These are phyloP conservation scores for Eristalinus sepulchralis DNA, from an alignment of 2,888 invertebrate species.

Conservation along the genomic window DNA sequence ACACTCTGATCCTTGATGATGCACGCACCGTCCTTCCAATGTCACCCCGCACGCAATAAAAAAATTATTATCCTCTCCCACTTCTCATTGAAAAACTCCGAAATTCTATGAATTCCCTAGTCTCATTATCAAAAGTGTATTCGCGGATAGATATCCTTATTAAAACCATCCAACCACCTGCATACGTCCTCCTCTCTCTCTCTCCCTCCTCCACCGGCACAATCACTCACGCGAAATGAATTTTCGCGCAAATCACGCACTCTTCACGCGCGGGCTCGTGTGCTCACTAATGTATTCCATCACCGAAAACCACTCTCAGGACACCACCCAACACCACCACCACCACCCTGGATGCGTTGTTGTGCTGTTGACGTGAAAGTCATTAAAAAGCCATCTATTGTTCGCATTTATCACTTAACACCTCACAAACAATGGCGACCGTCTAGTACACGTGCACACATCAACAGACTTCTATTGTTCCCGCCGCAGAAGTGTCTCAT, in stretches of 20 bases:
- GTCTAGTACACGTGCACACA: slow-evolving; percentile 12
- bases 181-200: background rate
- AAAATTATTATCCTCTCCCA: background rate
- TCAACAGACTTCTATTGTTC: background rate
- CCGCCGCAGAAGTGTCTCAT: background rate
- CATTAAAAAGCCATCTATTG: slow-evolving; percentile 41
- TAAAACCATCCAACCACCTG: background rate
- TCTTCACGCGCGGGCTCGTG: background rate
- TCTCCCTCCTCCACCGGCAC: background rate
- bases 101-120: background rate
- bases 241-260: slow-evolving; percentile 6
- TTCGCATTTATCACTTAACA: slow-evolving; percentile 41
- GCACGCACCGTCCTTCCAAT: background rate
- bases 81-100: background rate
- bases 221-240: background rate
- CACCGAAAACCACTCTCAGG: background rate
- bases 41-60: background rate
- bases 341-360: background rate
- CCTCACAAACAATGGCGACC: slow-evolving; percentile 30
- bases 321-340: no score
- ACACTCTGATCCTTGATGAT: no score
- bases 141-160: background rate
- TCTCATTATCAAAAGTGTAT: background rate
- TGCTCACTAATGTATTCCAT: background rate
- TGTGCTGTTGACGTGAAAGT: background rate